A percentile compares a stretch with the other conserved stretches of the same genome.
These are phyloP conservation scores for Ditula angustiorana DNA, from an alignment of 2,888 invertebrate genomes.

Conservation along the genomic window DNA sequence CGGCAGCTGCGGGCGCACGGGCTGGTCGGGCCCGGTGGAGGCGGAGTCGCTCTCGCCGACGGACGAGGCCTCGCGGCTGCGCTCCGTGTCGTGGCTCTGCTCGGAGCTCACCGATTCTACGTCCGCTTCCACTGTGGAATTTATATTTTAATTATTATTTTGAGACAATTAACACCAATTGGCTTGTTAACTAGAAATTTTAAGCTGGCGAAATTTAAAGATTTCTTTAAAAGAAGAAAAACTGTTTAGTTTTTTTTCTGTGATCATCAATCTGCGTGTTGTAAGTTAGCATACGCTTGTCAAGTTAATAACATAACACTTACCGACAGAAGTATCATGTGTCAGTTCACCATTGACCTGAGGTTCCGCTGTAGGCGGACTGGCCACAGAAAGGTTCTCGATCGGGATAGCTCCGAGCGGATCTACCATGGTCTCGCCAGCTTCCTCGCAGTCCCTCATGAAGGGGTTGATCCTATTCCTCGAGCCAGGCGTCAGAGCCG, in stretches of 20 bases:
- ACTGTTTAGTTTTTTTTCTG: too few relatives aligned
- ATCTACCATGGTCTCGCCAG: slow-evolving; percentile 64
- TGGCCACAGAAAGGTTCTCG: slow-evolving; percentile 51
- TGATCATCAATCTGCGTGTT: too few relatives aligned
- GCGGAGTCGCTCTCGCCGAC: slow-evolving; percentile 84
- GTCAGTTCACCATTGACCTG: slow-evolving; percentile 64
- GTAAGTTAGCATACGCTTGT: too few relatives aligned
- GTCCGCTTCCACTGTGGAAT: slow-evolving; percentile 64
- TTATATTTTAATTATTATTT: too few relatives aligned
- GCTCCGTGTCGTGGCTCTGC: slow-evolving; percentile 71
- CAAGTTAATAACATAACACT: too few relatives aligned
- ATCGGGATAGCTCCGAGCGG: slow-evolving; percentile 80
- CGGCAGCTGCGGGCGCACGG: slow-evolving; percentile 87
- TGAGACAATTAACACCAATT: too few relatives aligned
- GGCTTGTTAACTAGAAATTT: too few relatives aligned
- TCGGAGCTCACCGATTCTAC: slow-evolving; percentile 76
- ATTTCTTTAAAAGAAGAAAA: too few relatives aligned
- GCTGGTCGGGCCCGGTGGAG: slow-evolving; percentile 84
- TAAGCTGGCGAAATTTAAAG: too few relatives aligned
- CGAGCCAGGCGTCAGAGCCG: slow-evolving; percentile 75
- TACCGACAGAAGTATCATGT: slow-evolving; percentile 70
- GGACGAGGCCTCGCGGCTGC: slow-evolving; percentile 78
- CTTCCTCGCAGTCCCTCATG: slow-evolving; percentile 82
- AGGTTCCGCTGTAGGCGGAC: slow-evolving; percentile 53
- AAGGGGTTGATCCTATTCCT: slow-evolving; percentile 86